Evolutionary conservation across 2,888 invertebrate species (phyloP), one percentile per base, ranked within the genome.

Genomic region (Agonopterix heracliana): DNA sequence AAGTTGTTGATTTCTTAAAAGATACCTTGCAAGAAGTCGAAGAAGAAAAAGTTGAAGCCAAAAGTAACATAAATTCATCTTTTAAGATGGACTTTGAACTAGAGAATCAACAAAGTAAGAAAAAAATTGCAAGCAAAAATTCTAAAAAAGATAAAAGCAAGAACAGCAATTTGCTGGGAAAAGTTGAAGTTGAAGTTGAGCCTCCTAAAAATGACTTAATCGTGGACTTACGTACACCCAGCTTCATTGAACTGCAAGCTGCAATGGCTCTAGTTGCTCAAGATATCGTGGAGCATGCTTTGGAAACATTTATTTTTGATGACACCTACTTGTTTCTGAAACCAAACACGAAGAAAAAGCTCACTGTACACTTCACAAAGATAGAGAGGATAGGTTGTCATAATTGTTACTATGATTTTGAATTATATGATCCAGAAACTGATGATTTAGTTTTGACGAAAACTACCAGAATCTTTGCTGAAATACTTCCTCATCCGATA

Each of bases 281-380:
- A 4, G 61, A 64, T 42, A 45, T 60, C 14, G 47, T 68, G n/a
- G 54, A 63, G 34, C 43, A 40, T 44, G 55, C 62, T 44, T 54
- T 70, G 47, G 63, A 69, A 47, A 48, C 54, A 10, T 71, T 71
- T 58, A 35, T 70, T 38, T 65, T 71, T 47, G 57, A 66, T 36
- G 48, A 54, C 4, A 63, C 63, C 0, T 66, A 54, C 53, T 47
- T 66, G 36, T 46, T 51, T 43, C 45, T 72, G 17, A 5, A 14
- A 36, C 59, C 64, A 4, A 52, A 54, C 46, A 54, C 59, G n/a
- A 64, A 54, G 12, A 52, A 47, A 17, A 46, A 52, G 9, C 54
- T 64, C 34, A 40, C 52, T 3, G 60, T 71, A 10, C 57, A 57
- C 51, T 68, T 72, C 41, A 61, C 53, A 11, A 69, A 71, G 58